Conservation (phyloP, 2,113 vertebrate species). For the Mormyrus iriodes region DNA sequence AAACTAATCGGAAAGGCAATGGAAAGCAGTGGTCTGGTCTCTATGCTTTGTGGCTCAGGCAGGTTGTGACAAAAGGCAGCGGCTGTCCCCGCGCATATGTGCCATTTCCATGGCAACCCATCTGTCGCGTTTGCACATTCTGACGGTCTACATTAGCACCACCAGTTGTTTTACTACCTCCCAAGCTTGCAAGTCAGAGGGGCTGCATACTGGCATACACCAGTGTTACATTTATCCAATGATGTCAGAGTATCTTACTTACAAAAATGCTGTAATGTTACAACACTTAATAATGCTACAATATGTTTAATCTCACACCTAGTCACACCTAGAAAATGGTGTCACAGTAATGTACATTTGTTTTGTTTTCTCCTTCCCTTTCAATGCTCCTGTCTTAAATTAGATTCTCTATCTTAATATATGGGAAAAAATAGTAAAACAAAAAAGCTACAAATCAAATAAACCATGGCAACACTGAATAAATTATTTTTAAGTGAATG, state of each 20-base stretch:
- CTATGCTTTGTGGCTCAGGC: not conserved
- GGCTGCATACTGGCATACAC: not conserved
- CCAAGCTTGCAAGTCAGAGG: not conserved
- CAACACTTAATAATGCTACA: not conserved
- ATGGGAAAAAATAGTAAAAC: not conserved
- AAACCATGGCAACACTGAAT: not conserved
- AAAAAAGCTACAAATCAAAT: not conserved
- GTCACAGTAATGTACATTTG: not conserved
- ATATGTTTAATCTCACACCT: not conserved
- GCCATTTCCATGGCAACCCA: slow-evolving; percentile 2
- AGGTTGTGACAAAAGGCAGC: not conserved
- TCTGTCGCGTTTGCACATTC: not conserved
- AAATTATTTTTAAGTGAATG: not conserved
- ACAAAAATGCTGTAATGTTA: not conserved
- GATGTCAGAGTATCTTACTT: not conserved
- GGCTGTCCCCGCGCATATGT: not conserved
- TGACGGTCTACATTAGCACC: not conserved
- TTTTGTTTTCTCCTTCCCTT: not conserved
- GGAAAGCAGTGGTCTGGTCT: not conserved
- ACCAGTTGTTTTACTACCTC: slow-evolving; percentile 6
- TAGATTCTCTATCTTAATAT: not conserved
- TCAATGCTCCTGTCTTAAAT: not conserved
- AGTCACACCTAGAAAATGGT: not conserved
- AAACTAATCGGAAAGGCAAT: not conserved
- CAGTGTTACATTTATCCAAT: not conserved